Percentiles rank a stretch among this genome's conserved stretches.
phyloP scores from a whole-genome alignment of 2,888 invertebrate genomes.

The Spodoptera picta region DNA sequence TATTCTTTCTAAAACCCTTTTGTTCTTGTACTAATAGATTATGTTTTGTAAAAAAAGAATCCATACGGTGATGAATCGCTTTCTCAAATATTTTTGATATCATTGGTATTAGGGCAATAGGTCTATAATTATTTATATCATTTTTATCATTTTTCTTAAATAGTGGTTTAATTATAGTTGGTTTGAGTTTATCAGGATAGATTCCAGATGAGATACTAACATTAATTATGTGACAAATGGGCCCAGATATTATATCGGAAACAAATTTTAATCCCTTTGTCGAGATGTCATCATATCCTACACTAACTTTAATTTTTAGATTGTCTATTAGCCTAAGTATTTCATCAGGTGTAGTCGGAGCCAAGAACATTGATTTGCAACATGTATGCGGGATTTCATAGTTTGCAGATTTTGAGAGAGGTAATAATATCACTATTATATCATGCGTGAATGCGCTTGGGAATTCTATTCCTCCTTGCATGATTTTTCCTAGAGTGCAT shows the following conservation, averaged over 20 bases:
- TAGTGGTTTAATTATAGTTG: too few species aligned
- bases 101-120: too few species aligned
- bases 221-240: too few species aligned
- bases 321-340: neutral
- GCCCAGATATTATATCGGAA: constrained; percentile 3
- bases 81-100: too few species aligned
- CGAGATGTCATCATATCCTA: constrained; percentile 6
- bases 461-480: constrained; percentile 17
- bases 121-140: too few species aligned
- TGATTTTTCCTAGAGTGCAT: constrained; percentile 19
- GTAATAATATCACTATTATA: constrained; percentile 9
- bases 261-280: constrained; percentile 1
- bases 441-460: constrained; percentile 16
- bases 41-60: too few species aligned
- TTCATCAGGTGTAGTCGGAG: constrained; percentile 9
- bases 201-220: too few species aligned
- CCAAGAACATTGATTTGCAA: constrained; percentile 2
- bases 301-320: constrained; percentile 10
- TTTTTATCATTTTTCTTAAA: too few species aligned
- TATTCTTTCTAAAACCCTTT: too few species aligned
- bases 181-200: too few species aligned
- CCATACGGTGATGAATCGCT: too few species aligned
- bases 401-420: constrained; percentile 3
- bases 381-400: constrained; percentile 3
- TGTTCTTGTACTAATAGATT: too few species aligned